phyloP scores from a whole-genome alignment of 2,888 invertebrate species.

The Gerosis bhagava region DNA sequence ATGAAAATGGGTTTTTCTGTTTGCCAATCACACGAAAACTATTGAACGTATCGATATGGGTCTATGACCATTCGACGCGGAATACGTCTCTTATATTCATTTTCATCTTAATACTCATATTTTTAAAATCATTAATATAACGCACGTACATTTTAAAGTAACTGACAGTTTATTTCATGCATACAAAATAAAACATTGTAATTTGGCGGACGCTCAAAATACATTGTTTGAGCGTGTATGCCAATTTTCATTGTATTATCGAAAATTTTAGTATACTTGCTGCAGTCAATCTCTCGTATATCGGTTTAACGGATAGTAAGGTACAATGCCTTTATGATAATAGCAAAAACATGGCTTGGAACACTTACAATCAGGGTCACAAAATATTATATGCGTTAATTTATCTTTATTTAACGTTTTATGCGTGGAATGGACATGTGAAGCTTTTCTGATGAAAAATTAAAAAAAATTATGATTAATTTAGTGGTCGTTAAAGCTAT shows the following conservation, averaged over 20 bases:
- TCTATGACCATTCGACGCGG: no score
- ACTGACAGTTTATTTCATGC: slow-evolving; percentile 24
- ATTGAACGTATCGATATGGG: no score
- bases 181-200: slow-evolving; percentile 24
- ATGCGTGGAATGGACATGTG: no score
- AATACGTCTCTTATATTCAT: no score
- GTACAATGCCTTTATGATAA: slow-evolving; percentile 15
- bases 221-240: slow-evolving; percentile 25
- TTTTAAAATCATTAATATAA: slow-evolving; percentile 18
- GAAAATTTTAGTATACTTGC: slow-evolving; percentile 25
- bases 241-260: slow-evolving; percentile 27
- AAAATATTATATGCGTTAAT: no score
- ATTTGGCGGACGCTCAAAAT: slow-evolving; percentile 27
- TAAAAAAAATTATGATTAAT: no score
- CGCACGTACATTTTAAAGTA: slow-evolving; percentile 19
- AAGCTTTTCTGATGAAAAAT: no score
- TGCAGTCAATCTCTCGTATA: slow-evolving; percentile 23
- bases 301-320: slow-evolving; percentile 22
- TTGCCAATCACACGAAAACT: no score
- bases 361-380: neutral
- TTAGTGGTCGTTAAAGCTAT: no score
- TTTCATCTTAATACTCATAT: slow-evolving; percentile 2
- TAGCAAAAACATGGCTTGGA: slow-evolving; percentile 9
- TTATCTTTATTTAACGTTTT: no score
- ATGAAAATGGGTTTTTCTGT: no score